Base-by-base conservation (phyloP, 2,113 vertebrate species). In the Zonotrichia leucophrys region DNA sequence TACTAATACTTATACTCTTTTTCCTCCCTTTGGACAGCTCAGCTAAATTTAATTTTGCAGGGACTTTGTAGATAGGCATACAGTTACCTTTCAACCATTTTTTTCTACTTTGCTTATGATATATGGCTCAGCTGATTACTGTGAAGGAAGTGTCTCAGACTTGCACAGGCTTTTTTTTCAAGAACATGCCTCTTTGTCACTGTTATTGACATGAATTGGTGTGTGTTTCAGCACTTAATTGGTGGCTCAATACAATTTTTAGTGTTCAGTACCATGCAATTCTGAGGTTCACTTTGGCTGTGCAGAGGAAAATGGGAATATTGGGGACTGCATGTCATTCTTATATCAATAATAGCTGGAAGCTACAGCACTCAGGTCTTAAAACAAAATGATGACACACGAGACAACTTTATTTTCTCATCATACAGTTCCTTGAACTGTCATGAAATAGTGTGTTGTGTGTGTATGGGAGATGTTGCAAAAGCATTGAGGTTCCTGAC, bases 201-300 rank as follows among this genome's bases (percentile, higher is more conserved):
- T 52, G 19, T 49, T 91, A 84, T 60, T 91, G 94, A 91, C 73
- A 25, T 53, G 69, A 92, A 95, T 67, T 53, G 22, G 12, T 81
- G 37, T 92, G 52, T 50, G 62, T 91, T 94, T 95, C 81, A 89
- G 24, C 14, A 31, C 53, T 94, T 94, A 94, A 89, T 64, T 92
- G 77, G 58, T 72, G 35, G 39, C 83, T 72, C 94, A 89, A 92
- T 66, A 84, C 1, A 1, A 79, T 93, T 89, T 84, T 84, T 52
- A 82, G 47, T 79, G 76, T 74, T 88, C 88, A 92, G 72, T 77
- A 74, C 44, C 69, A 59, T 44, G 20, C 41, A 75, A 6, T 87
- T 92, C 77, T 72, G 69, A 84, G 37, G 74, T 64, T 88, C 77
- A 64, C 59, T 92, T 55, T 59, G 50, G 41, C n/a, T 35, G 8